Evolutionary conservation across 1,140 invertebrate species (phyloP).

Genomic region (Ctenoplectra terminalis): DNA sequence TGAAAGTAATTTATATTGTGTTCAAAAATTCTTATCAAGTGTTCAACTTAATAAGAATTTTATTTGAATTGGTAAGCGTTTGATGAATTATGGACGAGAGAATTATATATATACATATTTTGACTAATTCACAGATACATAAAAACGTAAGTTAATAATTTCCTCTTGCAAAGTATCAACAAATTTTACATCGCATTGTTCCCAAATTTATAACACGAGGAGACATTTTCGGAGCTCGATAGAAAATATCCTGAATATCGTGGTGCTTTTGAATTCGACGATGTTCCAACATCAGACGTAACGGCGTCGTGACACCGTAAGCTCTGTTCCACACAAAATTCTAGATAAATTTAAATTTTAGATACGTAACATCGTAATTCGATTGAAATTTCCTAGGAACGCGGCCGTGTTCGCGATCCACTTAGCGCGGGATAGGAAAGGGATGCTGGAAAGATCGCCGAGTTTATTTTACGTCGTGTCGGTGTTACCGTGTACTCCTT

Average conservation of each 20-base stretch:
- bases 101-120: no score
- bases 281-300: no score
- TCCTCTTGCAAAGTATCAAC: no score
- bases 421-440: background rate
- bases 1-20: no score
- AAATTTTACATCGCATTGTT: background rate
- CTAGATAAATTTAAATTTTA: slow-evolving; percentile 21
- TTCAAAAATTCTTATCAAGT: no score
- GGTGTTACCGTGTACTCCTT: background rate
- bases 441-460: background rate
- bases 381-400: slow-evolving; percentile 11
- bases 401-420: background rate
- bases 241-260: background rate
- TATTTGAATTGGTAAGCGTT: no score
- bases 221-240: background rate
- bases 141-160: no score
- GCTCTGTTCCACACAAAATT: background rate
- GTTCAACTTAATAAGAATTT: no score
- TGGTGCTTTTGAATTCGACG: background rate
- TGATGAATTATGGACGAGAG: no score
- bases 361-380: background rate
- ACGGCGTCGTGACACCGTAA: background rate
- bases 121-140: no score
- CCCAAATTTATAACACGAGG: background rate
- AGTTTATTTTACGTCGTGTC: slow-evolving; percentile 11